Evolutionary conservation across 1,140 invertebrate genomes (phyloP).

Genomic region (Drosophila pallidifrons): DNA sequence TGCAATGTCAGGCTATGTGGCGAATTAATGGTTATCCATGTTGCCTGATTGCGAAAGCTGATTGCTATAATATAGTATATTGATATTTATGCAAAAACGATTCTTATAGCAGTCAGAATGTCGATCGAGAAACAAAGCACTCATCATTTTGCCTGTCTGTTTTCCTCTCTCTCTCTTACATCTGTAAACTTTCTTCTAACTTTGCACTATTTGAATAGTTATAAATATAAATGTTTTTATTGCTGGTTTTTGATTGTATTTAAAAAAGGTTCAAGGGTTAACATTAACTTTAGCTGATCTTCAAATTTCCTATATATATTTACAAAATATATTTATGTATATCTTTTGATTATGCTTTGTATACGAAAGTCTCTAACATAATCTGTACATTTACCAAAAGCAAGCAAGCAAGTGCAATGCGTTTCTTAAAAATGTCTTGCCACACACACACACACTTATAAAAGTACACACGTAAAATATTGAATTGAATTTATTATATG

Average conservation of each 20-base stretch:
- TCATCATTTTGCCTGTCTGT: background rate
- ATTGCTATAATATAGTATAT: conserved; percentile 5
- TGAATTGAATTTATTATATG: conserved; percentile 33
- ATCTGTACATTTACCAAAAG: background rate
- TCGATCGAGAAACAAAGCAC: background rate
- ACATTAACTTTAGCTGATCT: conserved; percentile 27
- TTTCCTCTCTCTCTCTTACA: background rate
- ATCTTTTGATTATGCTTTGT: conserved; percentile 51
- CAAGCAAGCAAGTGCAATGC: conserved; percentile 56
- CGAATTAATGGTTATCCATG: conserved; percentile 9
- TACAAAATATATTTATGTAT: conserved; percentile 13
- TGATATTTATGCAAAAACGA: background rate
- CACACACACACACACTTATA: conserved; percentile 41
- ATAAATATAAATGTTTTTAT: conserved; percentile 58
- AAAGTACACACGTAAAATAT: conserved; percentile 27
- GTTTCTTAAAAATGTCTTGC: conserved; percentile 64
- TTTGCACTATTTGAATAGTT: conserved; percentile 38
- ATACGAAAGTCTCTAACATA: conserved; percentile 46
- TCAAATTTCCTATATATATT: conserved; percentile 19
- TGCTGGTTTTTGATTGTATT: conserved; percentile 70
- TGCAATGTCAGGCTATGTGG: background rate
- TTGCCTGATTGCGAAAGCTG: background rate
- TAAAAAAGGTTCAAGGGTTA: conserved; percentile 61
- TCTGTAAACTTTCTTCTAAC: conserved; percentile 4
- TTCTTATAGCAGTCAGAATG: background rate